These are phyloP conservation scores for Fragum sueziense DNA, from an alignment of 2,888 invertebrate species.

Conservation along the genomic window DNA sequence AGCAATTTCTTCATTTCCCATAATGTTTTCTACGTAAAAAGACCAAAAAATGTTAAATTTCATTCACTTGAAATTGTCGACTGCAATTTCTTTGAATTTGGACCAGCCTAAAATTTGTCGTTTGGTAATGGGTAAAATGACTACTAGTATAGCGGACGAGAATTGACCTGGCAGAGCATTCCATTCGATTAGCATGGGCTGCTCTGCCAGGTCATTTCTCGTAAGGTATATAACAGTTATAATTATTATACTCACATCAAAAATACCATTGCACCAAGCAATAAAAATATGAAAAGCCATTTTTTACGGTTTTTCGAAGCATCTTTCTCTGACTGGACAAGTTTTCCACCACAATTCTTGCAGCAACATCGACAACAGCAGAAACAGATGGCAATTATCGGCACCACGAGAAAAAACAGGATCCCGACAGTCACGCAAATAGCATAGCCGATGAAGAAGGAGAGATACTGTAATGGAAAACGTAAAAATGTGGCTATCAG, in stretches of 20 bases:
- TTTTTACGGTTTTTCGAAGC: slow-evolving; percentile 60
- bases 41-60: too few relatives aligned
- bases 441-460: slow-evolving; percentile 68
- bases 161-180: too few relatives aligned
- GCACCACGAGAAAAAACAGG: slow-evolving; percentile 72
- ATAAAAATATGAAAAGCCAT: slow-evolving; percentile 60
- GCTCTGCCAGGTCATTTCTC: too few relatives aligned
- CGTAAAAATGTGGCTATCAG: neutral
- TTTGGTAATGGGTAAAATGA: too few relatives aligned
- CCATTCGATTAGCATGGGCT: too few relatives aligned
- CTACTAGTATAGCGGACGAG: too few relatives aligned
- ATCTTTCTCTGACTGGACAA: slow-evolving; percentile 61
- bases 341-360: slow-evolving; percentile 77
- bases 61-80: too few relatives aligned
- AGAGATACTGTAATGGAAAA: slow-evolving; percentile 63
- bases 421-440: slow-evolving; percentile 71
- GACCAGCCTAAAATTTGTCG: too few relatives aligned
- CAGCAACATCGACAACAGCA: slow-evolving; percentile 78
- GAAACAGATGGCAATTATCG: slow-evolving; percentile 74
- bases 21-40: too few relatives aligned
- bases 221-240: too few relatives aligned
- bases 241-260: slow-evolving; percentile 62
- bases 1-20: too few relatives aligned
- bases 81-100: too few relatives aligned
- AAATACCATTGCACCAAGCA: slow-evolving; percentile 61